Conservation (phyloP, 2,113 vertebrate species). For the Aegithalos caudatus region DNA sequence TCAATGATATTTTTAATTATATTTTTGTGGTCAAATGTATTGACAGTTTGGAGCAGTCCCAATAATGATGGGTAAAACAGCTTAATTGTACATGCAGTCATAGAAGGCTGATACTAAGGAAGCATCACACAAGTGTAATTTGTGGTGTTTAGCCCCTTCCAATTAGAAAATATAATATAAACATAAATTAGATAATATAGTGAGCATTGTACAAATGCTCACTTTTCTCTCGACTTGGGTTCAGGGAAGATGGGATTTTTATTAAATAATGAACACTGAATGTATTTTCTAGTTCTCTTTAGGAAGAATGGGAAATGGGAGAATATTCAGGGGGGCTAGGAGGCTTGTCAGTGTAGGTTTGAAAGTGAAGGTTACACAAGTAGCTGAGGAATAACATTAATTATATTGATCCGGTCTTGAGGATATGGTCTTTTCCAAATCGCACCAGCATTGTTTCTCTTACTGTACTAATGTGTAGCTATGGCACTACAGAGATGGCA, state of each 20-base stretch:
- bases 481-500: neutral
- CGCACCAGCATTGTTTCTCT: neutral
- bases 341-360: neutral
- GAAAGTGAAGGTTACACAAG: neutral
- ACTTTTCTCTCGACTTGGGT: neutral
- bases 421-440: neutral
- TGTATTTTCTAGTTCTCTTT: neutral
- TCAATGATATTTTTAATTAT: slow-evolving; percentile 1
- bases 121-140: neutral
- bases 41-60: neutral
- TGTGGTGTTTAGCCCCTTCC: neutral
- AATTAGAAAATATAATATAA: neutral
- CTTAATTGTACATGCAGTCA: neutral
- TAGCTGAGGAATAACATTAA: neutral
- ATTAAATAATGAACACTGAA: neutral
- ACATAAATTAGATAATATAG: neutral
- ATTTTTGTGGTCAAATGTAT: slow-evolving; percentile 37
- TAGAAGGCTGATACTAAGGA: neutral
- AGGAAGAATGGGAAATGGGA: neutral
- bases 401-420: neutral
- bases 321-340: neutral
- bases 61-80: neutral
- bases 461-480: neutral
- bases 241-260: neutral
- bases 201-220: neutral